Evolutionary conservation across 2,113 vertebrate species (phyloP), one percentile per base, ranked within the genome.

Genomic region (Trematomus loennbergii): DNA sequence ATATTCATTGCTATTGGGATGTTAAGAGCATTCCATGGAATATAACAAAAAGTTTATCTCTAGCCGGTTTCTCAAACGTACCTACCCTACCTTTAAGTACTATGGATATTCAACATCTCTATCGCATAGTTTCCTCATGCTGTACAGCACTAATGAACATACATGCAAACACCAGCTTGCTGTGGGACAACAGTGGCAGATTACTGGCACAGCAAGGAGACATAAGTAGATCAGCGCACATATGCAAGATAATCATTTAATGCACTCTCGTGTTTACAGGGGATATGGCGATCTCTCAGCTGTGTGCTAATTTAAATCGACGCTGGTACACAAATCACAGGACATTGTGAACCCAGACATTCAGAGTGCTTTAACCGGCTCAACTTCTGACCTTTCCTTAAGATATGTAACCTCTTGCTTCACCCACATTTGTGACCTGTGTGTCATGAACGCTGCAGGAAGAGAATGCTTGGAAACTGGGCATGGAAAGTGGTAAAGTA

Each of bases 161-260:
- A 9, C 33, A 50, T 60, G 50, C 4, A 66, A 20, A 68, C 9
- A 60, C 22, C 50, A 50, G 45, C 18, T 22, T 25, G 70, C n/a
- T 63, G 48, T 55, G 36, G 36, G 29, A 75, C 40, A 22, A 17
- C 36, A 36, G 67, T 59, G 55, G 12, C 43, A 70, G 70, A 80
- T 75, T 60, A 77, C 25, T 57, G 18, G 17, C 57, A 59, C 43
- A 71, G 76, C 63, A 59, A 63, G 66, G 53, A 78, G 62, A 45
- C 63, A 72, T 80, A 87, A 90, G 86, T 12, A 79, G 84, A 80
- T 87, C 79, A 86, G 81, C 1, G 15, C 9, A 60, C 74, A 70
- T 54, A 69, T 52, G 66, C 63, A 72, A 81, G 74, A 85, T 82
- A 78, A 86, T 81, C 78, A 81, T 81, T 60, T 81, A 83, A 84